Conservation (phyloP, 53 echinoderm and acorn worm genomes). For the Holothuria leucospilota region DNA sequence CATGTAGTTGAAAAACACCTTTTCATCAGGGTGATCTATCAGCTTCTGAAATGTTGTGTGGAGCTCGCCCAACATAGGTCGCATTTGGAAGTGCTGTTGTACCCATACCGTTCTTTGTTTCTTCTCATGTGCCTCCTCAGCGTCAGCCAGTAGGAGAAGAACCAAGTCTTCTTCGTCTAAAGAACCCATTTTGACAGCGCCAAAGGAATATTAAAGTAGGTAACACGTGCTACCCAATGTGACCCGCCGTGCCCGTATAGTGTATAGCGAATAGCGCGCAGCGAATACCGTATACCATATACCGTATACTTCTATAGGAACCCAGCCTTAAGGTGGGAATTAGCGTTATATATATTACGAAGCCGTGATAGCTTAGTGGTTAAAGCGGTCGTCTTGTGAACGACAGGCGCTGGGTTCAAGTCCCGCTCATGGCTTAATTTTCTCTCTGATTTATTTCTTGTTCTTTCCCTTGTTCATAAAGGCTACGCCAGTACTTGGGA, state of each 20-base stretch:
- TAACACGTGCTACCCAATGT: neutral
- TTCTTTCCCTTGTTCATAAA: too few relatives aligned
- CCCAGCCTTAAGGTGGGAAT: too few relatives aligned
- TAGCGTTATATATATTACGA: too few relatives aligned
- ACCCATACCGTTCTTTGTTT: slow-evolving; percentile 64
- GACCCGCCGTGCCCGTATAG: slow-evolving; percentile 17
- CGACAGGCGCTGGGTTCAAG: too few relatives aligned
- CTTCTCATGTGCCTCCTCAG: slow-evolving; percentile 51
- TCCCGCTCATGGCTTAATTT: too few relatives aligned
- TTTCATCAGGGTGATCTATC: slow-evolving; percentile 67
- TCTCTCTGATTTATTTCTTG: too few relatives aligned
- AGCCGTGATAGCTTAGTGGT: too few relatives aligned
- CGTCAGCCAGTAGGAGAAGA: slow-evolving; percentile 55
- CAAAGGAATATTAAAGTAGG: too few relatives aligned
- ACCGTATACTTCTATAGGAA: slow-evolving; percentile 26
- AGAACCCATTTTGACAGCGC: neutral
- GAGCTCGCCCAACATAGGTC: slow-evolving; percentile 51
- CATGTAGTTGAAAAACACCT: slow-evolving; percentile 63
- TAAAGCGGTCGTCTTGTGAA: too few relatives aligned
- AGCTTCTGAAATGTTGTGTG: slow-evolving; percentile 54
- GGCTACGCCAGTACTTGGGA: too few relatives aligned
- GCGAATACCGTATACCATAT: too few relatives aligned
- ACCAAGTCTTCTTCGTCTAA: slow-evolving; percentile 18
- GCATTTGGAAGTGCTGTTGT: slow-evolving; percentile 62
- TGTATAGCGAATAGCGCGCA: slow-evolving; percentile 1